Percentiles rank a stretch among this genome's conserved stretches.
Evolutionary conservation across 2,113 vertebrate genomes (phyloP).

Genomic region (Thamnaconus septentrionalis): DNA sequence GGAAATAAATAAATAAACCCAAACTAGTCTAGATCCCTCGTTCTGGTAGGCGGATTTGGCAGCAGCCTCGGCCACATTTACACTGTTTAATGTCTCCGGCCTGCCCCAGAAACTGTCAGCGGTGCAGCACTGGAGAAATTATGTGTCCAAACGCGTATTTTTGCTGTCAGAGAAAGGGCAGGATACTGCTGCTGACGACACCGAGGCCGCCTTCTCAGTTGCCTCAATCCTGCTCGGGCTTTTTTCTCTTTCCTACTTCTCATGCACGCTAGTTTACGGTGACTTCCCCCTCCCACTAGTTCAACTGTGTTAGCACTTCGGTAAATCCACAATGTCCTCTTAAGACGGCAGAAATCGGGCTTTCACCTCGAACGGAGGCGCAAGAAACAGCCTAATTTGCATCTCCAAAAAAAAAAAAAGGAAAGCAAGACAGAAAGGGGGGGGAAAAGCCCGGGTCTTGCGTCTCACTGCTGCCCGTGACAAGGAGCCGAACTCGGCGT

Average conservation of each 20-base stretch:
- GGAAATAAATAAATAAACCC: constrained; percentile 64
- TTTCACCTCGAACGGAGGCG: constrained; percentile 56
- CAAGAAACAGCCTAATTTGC: constrained; percentile 48
- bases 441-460: constrained; percentile 62
- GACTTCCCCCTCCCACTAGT: constrained; percentile 1
- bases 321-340: constrained; percentile 48
- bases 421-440: too few relatives aligned
- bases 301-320: neutral
- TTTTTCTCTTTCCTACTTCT: constrained; percentile 42
- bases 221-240: constrained; percentile 47
- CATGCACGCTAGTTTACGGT: constrained; percentile 38
- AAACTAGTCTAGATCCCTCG: constrained; percentile 59
- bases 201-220: constrained; percentile 67
- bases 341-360: constrained; percentile 21
- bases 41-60: constrained; percentile 61
- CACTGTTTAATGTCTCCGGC: constrained; percentile 24
- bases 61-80: constrained; percentile 57
- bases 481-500: constrained; percentile 62
- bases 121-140: constrained; percentile 30
- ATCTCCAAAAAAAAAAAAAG: constrained; percentile 34
- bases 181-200: constrained; percentile 71
- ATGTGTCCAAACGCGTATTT: constrained; percentile 59
- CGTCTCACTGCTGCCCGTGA: constrained; percentile 71
- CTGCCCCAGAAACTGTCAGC: constrained; percentile 26
- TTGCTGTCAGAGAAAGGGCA: constrained; percentile 63